A percentile compares a stretch with the other conserved stretches of the same genome.
Conservation (phyloP, 2,797 vertebrate genomes). For the Anabas testudineus region DNA sequence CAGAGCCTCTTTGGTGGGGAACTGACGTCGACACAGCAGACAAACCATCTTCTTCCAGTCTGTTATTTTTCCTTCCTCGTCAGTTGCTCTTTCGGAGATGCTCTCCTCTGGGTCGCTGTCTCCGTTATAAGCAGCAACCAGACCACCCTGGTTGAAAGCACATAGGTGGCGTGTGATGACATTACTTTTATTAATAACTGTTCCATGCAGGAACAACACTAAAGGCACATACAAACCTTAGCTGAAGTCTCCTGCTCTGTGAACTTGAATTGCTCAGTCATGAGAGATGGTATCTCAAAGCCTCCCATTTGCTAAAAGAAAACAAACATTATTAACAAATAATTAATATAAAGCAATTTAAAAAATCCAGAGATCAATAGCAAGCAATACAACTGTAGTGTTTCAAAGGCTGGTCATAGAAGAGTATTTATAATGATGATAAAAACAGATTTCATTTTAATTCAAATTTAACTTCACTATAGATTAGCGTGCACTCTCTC, state of each 20-base stretch:
- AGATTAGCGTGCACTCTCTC: not conserved
- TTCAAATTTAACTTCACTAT: too few relatives aligned
- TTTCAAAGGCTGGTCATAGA: too few relatives aligned
- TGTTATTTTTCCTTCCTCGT: slow-evolving; percentile 88
- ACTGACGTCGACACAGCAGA: slow-evolving; percentile 91
- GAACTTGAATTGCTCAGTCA: slow-evolving; percentile 84
- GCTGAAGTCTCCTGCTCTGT: slow-evolving; percentile 84
- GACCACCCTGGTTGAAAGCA: slow-evolving; percentile 78
- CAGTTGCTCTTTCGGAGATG: slow-evolving; percentile 77
- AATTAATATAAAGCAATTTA: not conserved
- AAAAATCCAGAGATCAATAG: too few relatives aligned
- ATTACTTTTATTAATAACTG: not conserved
- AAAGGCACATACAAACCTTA: slow-evolving; percentile 61
- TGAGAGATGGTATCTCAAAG: slow-evolving; percentile 84
- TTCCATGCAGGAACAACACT: not conserved
- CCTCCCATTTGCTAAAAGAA: slow-evolving; percentile 79
- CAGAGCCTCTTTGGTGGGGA: slow-evolving; percentile 92
- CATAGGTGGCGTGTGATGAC: not conserved
- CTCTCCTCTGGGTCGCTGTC: slow-evolving; percentile 91
- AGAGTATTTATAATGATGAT: too few relatives aligned
- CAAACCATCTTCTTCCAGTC: slow-evolving; percentile 95
- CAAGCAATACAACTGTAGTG: too few relatives aligned
- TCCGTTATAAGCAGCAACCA: slow-evolving; percentile 89
- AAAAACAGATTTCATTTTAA: too few relatives aligned
- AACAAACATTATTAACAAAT: not conserved